Evolutionary conservation across 2,888 invertebrate species (phyloP), one percentile per base, ranked within the genome.

Genomic region (Lucinisca nassula): DNA sequence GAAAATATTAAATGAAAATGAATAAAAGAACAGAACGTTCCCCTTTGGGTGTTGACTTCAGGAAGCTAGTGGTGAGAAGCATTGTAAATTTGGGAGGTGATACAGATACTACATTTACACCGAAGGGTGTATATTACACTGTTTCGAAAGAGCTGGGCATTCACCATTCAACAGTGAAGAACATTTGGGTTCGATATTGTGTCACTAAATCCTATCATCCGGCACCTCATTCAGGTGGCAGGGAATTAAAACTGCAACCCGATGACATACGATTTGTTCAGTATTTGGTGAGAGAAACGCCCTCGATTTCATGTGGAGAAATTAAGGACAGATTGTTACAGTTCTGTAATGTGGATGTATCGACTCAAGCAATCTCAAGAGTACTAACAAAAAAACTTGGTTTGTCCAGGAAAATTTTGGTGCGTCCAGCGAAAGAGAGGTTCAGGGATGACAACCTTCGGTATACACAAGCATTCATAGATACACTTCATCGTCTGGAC

Each of bases 381-480:
- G 55, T 55, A 55, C n/a, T 55, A 4, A n/a, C n/a, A n/a, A 55
- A 55, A 55, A 55, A 55, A 17, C 55, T 55, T 17, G n/a, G n/a
- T n/a, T 17, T 55, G 55, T 55, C 55, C 55, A 55, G 55, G 32
- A 67, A 35, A 67, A 21, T 32, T 67, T 6, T 67, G 10, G 32
- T 32, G 10, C 32, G 76, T 14, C 76, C 76, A n/a, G 76, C 76
- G 14, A 14, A 3, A 27, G 76, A 51, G 24, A 51, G 76, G 35
- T 77, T 55, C 55, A 55, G 2, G 17, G 76, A 51, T n/a, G n/a
- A 51, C 21, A 77, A 77, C 32, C 30, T 55, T 30, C 14, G 30
- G 21, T 77, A 77, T 24, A 77, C 76, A 77, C 30, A 77, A 55
- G 55, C 58, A 1, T 77, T 77, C 45, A 27, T 77, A n/a, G 14